Percentiles rank a stretch among this genome's conserved stretches.
Conservation (phyloP, 2,797 vertebrate species). For the Pangasius krempfi region DNA sequence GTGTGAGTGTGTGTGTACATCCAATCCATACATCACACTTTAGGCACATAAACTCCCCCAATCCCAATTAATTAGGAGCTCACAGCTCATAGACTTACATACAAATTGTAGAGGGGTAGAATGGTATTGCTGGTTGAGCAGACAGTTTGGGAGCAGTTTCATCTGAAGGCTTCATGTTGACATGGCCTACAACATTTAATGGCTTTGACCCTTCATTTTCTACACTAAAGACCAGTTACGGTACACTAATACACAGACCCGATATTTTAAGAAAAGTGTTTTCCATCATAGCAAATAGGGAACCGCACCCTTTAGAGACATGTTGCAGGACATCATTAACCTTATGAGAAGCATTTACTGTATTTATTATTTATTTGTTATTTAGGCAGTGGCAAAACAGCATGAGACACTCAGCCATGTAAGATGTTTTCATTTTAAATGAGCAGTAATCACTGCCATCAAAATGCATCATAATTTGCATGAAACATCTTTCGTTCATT, state of each 20-base stretch:
- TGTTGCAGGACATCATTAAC: background rate
- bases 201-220: background rate
- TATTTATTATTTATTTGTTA: background rate
- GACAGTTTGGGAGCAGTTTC: conserved; percentile 40
- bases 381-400: background rate
- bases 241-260: background rate
- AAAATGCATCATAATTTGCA: conserved; percentile 2
- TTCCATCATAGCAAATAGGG: background rate
- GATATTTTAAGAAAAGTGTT: background rate
- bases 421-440: background rate
- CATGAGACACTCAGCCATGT: background rate
- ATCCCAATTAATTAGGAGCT: background rate
- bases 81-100: background rate
- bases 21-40: background rate
- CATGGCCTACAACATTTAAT: conserved; percentile 25
- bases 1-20: background rate
- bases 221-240: background rate
- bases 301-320: background rate
- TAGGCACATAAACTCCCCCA: background rate
- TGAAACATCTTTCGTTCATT: background rate
- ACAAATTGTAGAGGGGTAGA: conserved; percentile 1
- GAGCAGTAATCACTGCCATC: background rate
- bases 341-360: background rate
- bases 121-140: conserved; percentile 1
- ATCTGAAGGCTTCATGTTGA: conserved; percentile 37